Evolutionary conservation across 1,140 invertebrate species (phyloP).

Genomic region (Drosophila takahashii): DNA sequence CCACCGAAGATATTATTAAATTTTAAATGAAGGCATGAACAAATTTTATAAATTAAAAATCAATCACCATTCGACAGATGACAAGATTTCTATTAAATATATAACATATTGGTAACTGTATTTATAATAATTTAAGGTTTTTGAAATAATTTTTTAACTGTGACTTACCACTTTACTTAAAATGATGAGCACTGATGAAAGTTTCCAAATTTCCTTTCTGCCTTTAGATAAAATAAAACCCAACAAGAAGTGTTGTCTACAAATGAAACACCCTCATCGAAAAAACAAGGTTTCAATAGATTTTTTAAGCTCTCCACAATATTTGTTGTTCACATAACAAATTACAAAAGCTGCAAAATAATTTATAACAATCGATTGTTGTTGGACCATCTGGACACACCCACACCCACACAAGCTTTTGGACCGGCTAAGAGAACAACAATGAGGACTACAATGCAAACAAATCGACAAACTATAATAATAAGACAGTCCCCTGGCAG

Average conservation of each 20-base stretch:
- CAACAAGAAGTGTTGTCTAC: not conserved
- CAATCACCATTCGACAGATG: too few relatives aligned
- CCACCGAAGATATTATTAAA: too few relatives aligned
- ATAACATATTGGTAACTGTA: too few relatives aligned
- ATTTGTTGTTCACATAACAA: constrained; percentile 63
- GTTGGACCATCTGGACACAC: constrained; percentile 55
- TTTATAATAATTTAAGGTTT: too few relatives aligned
- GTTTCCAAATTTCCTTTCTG: too few relatives aligned
- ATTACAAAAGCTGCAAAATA: constrained; percentile 68
- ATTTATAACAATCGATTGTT: constrained; percentile 67
- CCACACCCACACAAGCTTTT: constrained; percentile 5
- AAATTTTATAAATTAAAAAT: too few relatives aligned
- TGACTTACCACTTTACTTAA: too few relatives aligned
- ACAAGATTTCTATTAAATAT: too few relatives aligned
- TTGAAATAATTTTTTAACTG: too few relatives aligned
- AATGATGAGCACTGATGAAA: too few relatives aligned
- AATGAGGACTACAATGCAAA: constrained; percentile 61
- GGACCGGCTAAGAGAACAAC: constrained; percentile 47
- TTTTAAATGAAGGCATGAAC: too few relatives aligned
- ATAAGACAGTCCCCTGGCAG: constrained; percentile 65
- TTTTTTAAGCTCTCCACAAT: constrained; percentile 28
- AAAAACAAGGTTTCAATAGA: constrained; percentile 3
- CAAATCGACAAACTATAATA: constrained; percentile 74
- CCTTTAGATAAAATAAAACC: too few relatives aligned
- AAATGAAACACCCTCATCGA: not conserved